Evolutionary conservation across 2,113 vertebrate species (phyloP), one percentile per base, ranked within the genome.

Genomic region (Melozone crissalis): DNA sequence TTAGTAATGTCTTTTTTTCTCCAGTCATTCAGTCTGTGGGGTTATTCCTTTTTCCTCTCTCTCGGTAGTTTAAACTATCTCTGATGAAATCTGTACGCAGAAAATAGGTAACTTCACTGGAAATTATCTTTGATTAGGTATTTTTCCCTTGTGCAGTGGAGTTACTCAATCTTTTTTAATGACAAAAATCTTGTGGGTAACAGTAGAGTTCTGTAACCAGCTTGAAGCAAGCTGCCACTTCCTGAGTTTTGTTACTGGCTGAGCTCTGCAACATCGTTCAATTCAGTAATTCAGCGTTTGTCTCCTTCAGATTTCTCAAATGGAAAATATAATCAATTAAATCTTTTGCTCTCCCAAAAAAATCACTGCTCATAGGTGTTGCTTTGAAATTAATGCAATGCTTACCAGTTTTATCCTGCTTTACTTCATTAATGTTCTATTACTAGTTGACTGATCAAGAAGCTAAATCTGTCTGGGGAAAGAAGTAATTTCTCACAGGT

Each of bases 401-500:
- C n/a, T 84, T 90, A 93, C 35, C 65, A 37, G 41, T 89, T 95
- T 92, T 75, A 75, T 67, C 66, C 46, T 84, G 41, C 21, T 93
- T 69, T 87, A 69, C 26, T 68, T 88, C n/a, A 33, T 88, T 86
- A 84, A 78, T 81, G 49, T 31, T 66, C 0, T 35, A 15, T 92
- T 90, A 39, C 46, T 59, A 19, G 19, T 57, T 84, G 65, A 61
- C 87, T 78, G 57, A 61, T 59, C 52, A 59, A 52, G 21, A 19
- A 63, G 16, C 54, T 81, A 55, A 33, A 44, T 93, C 61, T 90
- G 31, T 49, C 73, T 84, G 62, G 65, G 44, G 35, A 81, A 57
- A 89, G 47, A 84, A 81, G n/a, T 43, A 28, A 84, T 93, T 96
- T 90, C 68, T 93, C 65, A 55, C 39, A 94, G 33, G 76, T 92